Conservation (phyloP, 1,140 invertebrate genomes). For the Arctopsyche grandis region DNA sequence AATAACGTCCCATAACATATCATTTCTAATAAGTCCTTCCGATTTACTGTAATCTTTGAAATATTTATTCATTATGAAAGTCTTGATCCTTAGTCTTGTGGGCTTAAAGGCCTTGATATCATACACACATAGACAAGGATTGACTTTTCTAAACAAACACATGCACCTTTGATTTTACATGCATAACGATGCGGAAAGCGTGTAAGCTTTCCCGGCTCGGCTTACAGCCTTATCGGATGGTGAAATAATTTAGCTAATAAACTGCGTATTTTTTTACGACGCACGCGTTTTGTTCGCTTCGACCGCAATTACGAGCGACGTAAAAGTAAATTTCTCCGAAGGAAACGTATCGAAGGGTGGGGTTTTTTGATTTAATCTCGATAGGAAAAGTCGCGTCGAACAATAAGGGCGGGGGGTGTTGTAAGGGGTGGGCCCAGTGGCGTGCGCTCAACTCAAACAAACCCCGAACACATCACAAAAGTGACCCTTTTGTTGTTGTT, state of each 20-base stretch:
- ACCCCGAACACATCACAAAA: conserved; percentile 20
- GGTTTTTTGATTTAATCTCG: conserved; percentile 12
- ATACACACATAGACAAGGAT: background rate
- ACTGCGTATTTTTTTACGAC: background rate
- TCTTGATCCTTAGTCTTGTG: no score
- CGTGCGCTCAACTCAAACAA: conserved; percentile 17
- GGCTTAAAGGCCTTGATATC: no score
- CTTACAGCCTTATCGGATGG: background rate
- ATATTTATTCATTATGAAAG: no score
- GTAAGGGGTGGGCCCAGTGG: background rate
- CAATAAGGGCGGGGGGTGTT: background rate
- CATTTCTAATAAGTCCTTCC: no score
- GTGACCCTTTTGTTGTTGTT: conserved; percentile 19
- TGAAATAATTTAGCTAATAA: conserved; percentile 11
- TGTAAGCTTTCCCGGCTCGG: background rate
- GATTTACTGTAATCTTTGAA: no score
- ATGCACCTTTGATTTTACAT: background rate
- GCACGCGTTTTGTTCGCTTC: conserved; percentile 4
- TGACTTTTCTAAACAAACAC: background rate
- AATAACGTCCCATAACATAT: no score
- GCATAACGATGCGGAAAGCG: background rate
- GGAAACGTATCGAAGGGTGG: background rate
- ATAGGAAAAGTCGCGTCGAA: background rate
- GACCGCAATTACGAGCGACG: background rate
- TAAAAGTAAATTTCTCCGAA: background rate